Evolutionary conservation across 2,113 vertebrate genomes (phyloP).

Genomic region (Chloropsis cyanopogon): DNA sequence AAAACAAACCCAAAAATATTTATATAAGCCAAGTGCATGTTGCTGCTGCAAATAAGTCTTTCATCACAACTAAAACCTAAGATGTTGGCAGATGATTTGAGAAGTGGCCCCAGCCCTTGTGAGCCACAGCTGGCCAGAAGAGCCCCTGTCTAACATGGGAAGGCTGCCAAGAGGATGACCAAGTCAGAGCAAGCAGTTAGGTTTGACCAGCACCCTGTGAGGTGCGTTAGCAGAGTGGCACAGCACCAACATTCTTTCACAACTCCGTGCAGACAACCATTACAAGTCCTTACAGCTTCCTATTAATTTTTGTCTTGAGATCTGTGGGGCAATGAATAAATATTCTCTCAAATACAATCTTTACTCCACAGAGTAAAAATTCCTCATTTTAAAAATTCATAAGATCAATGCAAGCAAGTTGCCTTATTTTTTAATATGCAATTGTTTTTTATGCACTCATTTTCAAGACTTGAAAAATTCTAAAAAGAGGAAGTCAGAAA

Average conservation of each 20-base stretch:
- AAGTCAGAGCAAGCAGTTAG: background rate
- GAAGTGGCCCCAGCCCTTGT: background rate
- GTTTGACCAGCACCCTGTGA: fast-evolving
- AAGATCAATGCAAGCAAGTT: background rate
- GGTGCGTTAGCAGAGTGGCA: fast-evolving
- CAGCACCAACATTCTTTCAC: background rate
- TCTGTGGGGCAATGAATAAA: background rate
- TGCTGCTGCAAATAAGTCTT: background rate
- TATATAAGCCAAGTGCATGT: background rate
- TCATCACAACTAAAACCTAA: background rate
- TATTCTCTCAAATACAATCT: background rate
- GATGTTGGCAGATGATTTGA: background rate
- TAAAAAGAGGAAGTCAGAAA: background rate
- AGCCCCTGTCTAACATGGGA: background rate
- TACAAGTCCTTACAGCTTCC: background rate
- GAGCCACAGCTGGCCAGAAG: background rate
- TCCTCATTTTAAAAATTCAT: background rate
- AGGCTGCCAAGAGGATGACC: background rate
- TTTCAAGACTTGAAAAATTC: background rate
- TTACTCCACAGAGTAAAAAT: background rate
- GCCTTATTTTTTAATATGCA: background rate
- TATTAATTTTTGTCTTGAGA: background rate
- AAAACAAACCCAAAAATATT: background rate
- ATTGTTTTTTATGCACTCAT: background rate
- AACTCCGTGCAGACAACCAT: background rate